phyloP scores from a whole-genome alignment of 2,113 vertebrate species.

The Suricata suricatta region DNA sequence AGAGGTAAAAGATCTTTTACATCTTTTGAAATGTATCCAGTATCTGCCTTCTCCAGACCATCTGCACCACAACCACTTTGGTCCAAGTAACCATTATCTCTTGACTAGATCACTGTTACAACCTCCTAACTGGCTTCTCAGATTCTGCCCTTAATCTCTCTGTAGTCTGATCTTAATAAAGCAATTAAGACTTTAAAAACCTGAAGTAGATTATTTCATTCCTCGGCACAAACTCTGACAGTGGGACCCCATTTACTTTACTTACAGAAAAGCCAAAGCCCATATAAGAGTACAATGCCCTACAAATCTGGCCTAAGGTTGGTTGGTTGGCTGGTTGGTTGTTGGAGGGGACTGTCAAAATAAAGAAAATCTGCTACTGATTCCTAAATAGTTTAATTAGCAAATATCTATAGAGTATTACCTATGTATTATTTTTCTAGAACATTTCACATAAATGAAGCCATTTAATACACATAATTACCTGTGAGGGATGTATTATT shows the following conservation, averaged over 20 bases:
- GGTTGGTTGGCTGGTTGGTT: too few relatives aligned
- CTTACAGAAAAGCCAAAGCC: not conserved
- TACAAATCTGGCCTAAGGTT: not conserved
- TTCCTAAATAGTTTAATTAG: not conserved
- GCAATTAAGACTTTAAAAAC: conserved; percentile 2
- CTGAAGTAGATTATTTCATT: not conserved
- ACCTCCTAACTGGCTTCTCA: not conserved
- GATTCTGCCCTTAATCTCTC: not conserved
- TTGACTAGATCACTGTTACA: not conserved
- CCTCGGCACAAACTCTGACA: not conserved
- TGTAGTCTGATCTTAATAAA: conserved; percentile 16
- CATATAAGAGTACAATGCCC: not conserved
- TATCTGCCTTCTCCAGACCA: not conserved
- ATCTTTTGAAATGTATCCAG: not conserved
- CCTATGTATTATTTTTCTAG: not conserved
- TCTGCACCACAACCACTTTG: not conserved
- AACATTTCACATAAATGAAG: conserved; percentile 21
- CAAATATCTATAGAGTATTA: not conserved
- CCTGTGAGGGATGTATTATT: not conserved
- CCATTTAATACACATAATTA: not conserved
- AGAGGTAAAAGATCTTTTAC: not conserved
- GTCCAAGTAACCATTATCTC: not conserved
- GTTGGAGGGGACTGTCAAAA: not conserved
- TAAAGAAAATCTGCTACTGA: not conserved
- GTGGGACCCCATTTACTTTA: not conserved